phyloP scores from a whole-genome alignment of 2,888 invertebrate species.

The Pycnomerus fuliginosus region DNA sequence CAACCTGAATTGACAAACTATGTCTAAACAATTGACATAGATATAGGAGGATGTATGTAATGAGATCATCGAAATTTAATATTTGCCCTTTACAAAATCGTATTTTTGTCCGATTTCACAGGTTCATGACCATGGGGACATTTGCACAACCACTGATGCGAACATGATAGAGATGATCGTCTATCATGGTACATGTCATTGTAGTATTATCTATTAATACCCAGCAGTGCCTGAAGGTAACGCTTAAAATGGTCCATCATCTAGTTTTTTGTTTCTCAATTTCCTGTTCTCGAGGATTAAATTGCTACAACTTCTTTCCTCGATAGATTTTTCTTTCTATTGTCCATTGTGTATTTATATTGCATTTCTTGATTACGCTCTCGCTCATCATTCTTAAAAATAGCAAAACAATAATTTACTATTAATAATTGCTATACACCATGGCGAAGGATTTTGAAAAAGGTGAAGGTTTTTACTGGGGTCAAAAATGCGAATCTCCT shows the following conservation, averaged over 20 bases:
- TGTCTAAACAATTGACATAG: no score
- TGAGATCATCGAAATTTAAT: no score
- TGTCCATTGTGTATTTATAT: no score
- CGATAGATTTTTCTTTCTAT: no score
- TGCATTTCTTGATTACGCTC: no score
- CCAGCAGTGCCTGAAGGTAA: slow-evolving; percentile 10
- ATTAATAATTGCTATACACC: no score
- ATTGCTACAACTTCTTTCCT: no score
- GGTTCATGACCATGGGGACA: slow-evolving; percentile 19
- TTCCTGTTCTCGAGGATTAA: slow-evolving; percentile 8
- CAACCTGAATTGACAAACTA: slow-evolving; percentile 4
- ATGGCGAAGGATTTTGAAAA: no score
- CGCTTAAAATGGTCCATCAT: slow-evolving; percentile 5
- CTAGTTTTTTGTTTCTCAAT: slow-evolving; percentile 6
- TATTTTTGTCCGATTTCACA: slow-evolving; percentile 21
- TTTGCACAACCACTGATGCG: slow-evolving; percentile 19
- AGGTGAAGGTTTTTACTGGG: slow-evolving; percentile 22
- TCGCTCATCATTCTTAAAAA: no score
- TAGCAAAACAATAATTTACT: no score
- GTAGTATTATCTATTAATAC: background rate
- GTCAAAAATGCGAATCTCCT: slow-evolving; percentile 25
- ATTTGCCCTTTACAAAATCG: slow-evolving; percentile 8
- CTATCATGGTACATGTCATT: slow-evolving; percentile 13
- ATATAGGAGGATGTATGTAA: slow-evolving; percentile 1
- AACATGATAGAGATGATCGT: slow-evolving; percentile 21